phyloP scores from a whole-genome alignment of 2,797 vertebrate genomes.

The Discoglossus pictus region DNA sequence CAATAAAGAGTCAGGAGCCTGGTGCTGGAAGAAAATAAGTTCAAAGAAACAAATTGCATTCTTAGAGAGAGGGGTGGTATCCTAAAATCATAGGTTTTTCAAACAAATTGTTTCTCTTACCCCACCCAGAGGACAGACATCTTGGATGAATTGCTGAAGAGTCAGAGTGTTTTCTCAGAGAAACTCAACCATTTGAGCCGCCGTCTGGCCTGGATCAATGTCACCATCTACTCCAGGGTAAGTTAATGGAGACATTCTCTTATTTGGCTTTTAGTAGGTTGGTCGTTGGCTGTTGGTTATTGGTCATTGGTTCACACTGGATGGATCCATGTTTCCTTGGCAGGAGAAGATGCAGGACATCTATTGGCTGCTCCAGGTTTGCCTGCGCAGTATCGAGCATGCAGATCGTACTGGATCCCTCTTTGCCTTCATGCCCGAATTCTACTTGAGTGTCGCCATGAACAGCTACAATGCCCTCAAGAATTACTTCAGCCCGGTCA shows the following conservation, averaged over 20 bases:
- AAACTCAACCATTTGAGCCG: slow-evolving; percentile 95
- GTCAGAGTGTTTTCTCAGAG: slow-evolving; percentile 94
- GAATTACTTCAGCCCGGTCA: slow-evolving; percentile 95
- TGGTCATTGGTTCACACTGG: no score
- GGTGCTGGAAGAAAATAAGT: no score
- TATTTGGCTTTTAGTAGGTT: no score
- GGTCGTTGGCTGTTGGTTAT: no score
- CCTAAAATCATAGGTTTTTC: no score
- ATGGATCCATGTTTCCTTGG: not conserved
- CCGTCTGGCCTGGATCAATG: slow-evolving; percentile 95
- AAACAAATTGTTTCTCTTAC: not conserved
- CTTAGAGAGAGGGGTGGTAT: no score
- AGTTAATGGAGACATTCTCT: slow-evolving; percentile 11
- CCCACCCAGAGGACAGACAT: slow-evolving; percentile 85
- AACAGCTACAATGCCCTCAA: slow-evolving; percentile 97
- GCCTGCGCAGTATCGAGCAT: slow-evolving; percentile 89
- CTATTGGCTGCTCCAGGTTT: slow-evolving; percentile 92
- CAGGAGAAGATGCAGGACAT: slow-evolving; percentile 97
- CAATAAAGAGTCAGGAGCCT: not conserved
- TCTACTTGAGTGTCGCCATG: slow-evolving; percentile 97
- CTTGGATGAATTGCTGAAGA: slow-evolving; percentile 88
- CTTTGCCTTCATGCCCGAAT: slow-evolving; percentile 92
- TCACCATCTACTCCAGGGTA: slow-evolving; percentile 97
- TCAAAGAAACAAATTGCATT: no score
- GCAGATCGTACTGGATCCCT: slow-evolving; percentile 84